Conservation (phyloP, 92 coral and sea anemone genomes). For the Epizoanthus fatuus region DNA sequence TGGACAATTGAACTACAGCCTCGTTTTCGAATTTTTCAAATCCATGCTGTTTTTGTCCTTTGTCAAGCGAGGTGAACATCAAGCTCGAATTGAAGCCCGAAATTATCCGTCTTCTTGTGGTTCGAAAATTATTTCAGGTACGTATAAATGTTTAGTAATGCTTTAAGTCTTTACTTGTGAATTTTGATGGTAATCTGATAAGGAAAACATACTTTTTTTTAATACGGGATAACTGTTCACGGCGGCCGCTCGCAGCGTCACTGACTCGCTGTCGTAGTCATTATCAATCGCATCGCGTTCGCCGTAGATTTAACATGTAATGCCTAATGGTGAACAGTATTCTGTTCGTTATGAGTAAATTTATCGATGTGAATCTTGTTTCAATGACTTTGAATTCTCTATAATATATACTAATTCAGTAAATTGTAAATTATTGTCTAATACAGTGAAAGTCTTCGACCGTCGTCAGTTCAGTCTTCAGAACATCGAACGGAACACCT, state of each 20-base stretch:
- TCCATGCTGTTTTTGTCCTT: background rate
- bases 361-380: too few relatives aligned
- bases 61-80: constrained; percentile 4
- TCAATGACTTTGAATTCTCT: too few relatives aligned
- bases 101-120: background rate
- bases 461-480: too few relatives aligned
- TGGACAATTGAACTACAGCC: background rate
- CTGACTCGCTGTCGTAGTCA: background rate
- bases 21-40: background rate
- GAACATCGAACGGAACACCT: too few relatives aligned
- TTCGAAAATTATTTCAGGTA: background rate
- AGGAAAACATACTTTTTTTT: background rate
- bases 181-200: background rate
- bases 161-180: constrained; percentile 9
- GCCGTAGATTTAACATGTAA: background rate
- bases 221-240: constrained; percentile 9
- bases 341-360: too few relatives aligned
- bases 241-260: background rate
- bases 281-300: background rate
- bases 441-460: too few relatives aligned
- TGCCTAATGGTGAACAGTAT: background rate
- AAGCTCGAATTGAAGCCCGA: constrained; percentile 8
- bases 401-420: too few relatives aligned
- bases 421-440: too few relatives aligned
- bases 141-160: constrained; percentile 12